Evolutionary conservation across 2,888 invertebrate species (phyloP), one percentile per base, ranked within the genome.

Genomic region (Helobdella robusta): DNA sequence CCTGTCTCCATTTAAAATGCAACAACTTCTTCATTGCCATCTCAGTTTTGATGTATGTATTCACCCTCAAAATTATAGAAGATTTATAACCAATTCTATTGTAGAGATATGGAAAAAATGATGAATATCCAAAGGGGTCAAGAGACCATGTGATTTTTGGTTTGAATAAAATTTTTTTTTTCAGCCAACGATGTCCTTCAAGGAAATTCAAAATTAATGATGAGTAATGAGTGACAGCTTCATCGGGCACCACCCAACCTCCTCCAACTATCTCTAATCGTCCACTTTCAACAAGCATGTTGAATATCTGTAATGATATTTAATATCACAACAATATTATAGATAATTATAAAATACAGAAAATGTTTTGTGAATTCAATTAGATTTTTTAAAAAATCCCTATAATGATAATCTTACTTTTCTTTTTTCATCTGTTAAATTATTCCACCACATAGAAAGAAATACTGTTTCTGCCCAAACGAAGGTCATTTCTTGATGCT

Each of bases 1-100:
- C 86, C 48, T 94, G 91, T 1, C 87, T 81, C 95, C 95, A 97
- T 67, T 86, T 79, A 77, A 95, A 97, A 75, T 95, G 92, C 20
- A 93, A 87, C 71, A 75, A 74, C 75, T 89, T 89, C 71, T 87
- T 84, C 71, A 87, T 84, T 0, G 91, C 90, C 70, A 97, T 84
- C 11, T 75, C 70, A 11, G 73, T 70, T 88, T 97, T 97, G 88
- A 95, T 93, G 82, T n/a, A 88, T 89, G 89, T 84, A 68, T 79
- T 76, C 6, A 79, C 75, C 58, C 79, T 69, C 66, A 78, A 75
- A 11, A 79, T 75, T 2, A 77, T 76, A 75, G 77, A 76, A 66
- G 77, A 75, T 34, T 77, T 71, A 69, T 75, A 72, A 3, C 78
- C 78, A 46, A 77, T 73, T 30, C 72, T 70, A 65, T 76, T 75